Percentiles rank a stretch among this genome's conserved stretches.
Evolutionary conservation across 2,113 vertebrate genomes (phyloP).

Genomic region (Ahaetulla prasina): DNA sequence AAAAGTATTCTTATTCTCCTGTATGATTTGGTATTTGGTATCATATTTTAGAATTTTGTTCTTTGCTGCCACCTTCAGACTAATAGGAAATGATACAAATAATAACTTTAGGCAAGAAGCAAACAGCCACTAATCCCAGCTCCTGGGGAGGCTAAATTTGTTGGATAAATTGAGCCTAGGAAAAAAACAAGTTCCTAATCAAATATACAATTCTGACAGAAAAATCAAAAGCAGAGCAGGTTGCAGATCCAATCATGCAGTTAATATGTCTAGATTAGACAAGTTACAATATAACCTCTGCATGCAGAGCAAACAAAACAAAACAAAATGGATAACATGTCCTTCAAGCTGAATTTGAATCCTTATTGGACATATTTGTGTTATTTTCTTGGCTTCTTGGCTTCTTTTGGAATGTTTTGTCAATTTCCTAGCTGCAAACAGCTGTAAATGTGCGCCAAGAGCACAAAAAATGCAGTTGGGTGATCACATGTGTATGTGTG

Average conservation of each 20-base stretch:
- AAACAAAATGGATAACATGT: not conserved
- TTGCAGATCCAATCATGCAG: not conserved
- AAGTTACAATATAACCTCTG: not conserved
- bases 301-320: not conserved
- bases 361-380: not conserved
- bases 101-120: not conserved
- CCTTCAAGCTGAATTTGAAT: not conserved
- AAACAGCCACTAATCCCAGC: slow-evolving; percentile 49
- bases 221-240: not conserved
- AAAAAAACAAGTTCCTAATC: too few species aligned
- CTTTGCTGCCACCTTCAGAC: not conserved
- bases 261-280: not conserved
- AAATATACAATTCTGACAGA: too few species aligned
- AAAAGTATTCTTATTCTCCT: not conserved
- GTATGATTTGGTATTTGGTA: not conserved
- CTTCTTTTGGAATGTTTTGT: not conserved
- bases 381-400: not conserved
- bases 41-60: not conserved
- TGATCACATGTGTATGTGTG: too few species aligned
- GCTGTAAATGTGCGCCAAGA: not conserved
- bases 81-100: not conserved
- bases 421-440: not conserved
- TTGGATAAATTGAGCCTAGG: slow-evolving; percentile 63
- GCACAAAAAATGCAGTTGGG: too few species aligned
- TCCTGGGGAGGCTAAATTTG: slow-evolving; percentile 59